Conservation (phyloP, 2,888 invertebrate species). For the Magallana nippona region DNA sequence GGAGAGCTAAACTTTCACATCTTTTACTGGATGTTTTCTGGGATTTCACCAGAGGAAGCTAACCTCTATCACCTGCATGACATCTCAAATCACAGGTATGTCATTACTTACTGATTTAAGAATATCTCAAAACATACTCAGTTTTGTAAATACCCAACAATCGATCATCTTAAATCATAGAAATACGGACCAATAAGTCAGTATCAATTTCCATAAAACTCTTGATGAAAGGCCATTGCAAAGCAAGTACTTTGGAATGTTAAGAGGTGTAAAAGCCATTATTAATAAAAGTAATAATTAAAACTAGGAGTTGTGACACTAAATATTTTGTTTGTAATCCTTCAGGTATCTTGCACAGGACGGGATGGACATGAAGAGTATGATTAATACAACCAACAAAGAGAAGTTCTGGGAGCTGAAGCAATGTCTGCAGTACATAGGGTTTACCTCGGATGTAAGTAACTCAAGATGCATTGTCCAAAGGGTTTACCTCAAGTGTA, state of each 20-base stretch:
- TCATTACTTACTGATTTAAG: too few species aligned
- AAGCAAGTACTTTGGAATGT: too few species aligned
- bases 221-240: too few species aligned
- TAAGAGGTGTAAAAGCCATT: too few species aligned
- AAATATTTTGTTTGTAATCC: background rate
- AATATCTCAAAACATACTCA: too few species aligned
- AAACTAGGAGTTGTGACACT: background rate
- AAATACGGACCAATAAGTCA: too few species aligned
- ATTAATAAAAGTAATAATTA: too few species aligned
- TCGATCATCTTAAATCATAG: too few species aligned
- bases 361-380: background rate
- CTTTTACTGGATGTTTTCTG: slow-evolving; percentile 78
- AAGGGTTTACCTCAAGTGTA: too few species aligned
- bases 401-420: slow-evolving; percentile 70
- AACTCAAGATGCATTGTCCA: background rate
- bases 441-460: slow-evolving; percentile 66
- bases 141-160: too few species aligned
- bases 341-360: slow-evolving; percentile 46
- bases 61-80: slow-evolving; percentile 63
- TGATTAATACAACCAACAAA: slow-evolving; percentile 54
- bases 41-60: slow-evolving; percentile 72
- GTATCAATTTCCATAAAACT: too few species aligned
- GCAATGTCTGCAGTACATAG: slow-evolving; percentile 67
- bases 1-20: slow-evolving; percentile 78
- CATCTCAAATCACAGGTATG: slow-evolving; percentile 66